Evolutionary conservation across 2,797 vertebrate species (phyloP).

Genomic region (Arnoldichthys spilopterus): DNA sequence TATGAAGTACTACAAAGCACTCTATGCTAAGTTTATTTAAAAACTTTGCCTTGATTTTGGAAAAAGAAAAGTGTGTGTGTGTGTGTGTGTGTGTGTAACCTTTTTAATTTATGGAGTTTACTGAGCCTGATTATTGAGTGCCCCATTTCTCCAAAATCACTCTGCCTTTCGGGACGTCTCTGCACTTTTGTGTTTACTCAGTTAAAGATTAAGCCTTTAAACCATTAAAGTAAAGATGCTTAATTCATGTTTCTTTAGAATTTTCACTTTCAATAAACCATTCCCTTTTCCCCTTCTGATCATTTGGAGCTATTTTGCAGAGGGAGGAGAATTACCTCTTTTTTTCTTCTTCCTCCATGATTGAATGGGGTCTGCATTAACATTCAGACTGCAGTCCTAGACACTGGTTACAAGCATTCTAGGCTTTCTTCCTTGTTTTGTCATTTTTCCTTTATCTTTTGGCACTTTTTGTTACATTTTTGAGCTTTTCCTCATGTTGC

Average conservation of each 20-base stretch:
- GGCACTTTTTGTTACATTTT: constrained; percentile 9
- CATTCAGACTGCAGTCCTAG: constrained; percentile 57
- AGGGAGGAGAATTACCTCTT: constrained; percentile 31
- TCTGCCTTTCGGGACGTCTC: constrained; percentile 15
- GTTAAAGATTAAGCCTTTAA: constrained; percentile 37
- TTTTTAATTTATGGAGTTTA: constrained; percentile 18
- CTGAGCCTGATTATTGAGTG: not conserved
- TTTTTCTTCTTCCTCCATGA: constrained; percentile 39
- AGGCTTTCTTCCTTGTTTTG: constrained; percentile 58
- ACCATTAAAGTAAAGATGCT: constrained; percentile 24
- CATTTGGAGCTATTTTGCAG: constrained; percentile 28
- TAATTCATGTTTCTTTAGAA: constrained; percentile 22
- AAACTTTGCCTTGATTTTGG: constrained; percentile 1
- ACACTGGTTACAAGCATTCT: constrained; percentile 65
- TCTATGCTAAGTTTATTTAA: not conserved
- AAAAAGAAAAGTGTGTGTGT: constrained; percentile 1
- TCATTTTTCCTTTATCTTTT: constrained; percentile 52
- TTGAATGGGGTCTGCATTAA: constrained; percentile 52
- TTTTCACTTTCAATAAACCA: constrained; percentile 41
- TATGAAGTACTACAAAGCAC: not conserved
- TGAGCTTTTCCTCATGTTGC: not conserved
- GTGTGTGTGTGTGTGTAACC: not conserved
- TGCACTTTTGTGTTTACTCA: constrained; percentile 14
- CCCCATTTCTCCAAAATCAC: constrained; percentile 7
- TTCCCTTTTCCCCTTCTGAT: constrained; percentile 28